phyloP scores from a whole-genome alignment of 2,797 vertebrate species.

The Varecia variegata region DNA sequence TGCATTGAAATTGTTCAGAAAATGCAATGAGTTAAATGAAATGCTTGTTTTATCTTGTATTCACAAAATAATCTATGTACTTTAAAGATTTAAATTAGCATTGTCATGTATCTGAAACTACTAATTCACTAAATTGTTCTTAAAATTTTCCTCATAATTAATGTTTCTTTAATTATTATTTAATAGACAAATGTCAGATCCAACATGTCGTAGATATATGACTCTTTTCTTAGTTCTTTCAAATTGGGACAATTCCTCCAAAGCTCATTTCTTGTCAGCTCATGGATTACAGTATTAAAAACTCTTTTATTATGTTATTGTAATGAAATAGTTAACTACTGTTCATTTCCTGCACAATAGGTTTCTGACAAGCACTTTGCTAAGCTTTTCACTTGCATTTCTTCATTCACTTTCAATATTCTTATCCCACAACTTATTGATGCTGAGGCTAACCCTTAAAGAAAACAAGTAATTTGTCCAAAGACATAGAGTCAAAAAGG shows the following conservation, averaged over 20 bases:
- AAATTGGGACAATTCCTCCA: neutral
- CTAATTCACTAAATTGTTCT: neutral
- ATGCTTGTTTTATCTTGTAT: neutral
- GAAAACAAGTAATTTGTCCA: neutral
- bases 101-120: neutral
- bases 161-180: neutral
- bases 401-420: neutral
- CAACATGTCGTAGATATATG: neutral
- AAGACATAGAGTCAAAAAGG: neutral
- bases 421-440: neutral
- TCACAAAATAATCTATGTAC: neutral
- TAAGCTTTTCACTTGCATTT: neutral
- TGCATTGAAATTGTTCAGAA: neutral
- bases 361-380: neutral
- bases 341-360: neutral
- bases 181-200: neutral
- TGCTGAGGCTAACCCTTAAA: neutral
- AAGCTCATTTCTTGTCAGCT: neutral
- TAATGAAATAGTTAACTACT: neutral
- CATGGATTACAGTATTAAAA: neutral
- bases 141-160: neutral
- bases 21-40: neutral
- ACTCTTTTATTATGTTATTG: neutral
- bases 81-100: neutral
- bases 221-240: neutral